Percentiles rank a stretch among this genome's conserved stretches.
These are phyloP conservation scores for Maccullochella peelii DNA, from an alignment of 2,113 vertebrate genomes.

Conservation along the genomic window DNA sequence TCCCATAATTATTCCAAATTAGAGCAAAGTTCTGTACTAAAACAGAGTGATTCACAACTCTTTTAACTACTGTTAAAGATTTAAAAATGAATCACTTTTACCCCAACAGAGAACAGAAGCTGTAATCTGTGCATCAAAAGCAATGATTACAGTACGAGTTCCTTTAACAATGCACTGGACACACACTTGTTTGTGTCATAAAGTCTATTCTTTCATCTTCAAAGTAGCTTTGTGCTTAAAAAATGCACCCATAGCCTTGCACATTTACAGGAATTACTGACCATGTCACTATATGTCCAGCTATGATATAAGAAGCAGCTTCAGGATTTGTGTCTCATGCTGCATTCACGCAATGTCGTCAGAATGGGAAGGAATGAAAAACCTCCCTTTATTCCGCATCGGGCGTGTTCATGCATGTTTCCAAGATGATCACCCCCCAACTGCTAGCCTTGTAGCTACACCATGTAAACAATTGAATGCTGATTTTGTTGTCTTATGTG, in stretches of 20 bases:
- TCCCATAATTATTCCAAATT: conserved; percentile 50
- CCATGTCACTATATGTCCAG: neutral
- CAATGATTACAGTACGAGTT: neutral
- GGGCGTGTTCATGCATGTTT: neutral
- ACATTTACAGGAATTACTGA: neutral
- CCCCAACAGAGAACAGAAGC: conserved; percentile 13
- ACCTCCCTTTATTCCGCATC: neutral
- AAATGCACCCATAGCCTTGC: neutral
- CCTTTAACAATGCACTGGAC: neutral
- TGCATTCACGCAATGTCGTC: neutral
- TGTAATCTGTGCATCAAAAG: conserved; percentile 24
- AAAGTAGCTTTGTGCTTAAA: neutral
- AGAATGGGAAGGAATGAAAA: neutral
- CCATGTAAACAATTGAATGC: neutral
- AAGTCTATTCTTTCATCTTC: neutral
- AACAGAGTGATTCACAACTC: conserved; percentile 30
- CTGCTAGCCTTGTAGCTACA: neutral
- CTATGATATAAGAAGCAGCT: neutral
- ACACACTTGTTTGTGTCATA: neutral
- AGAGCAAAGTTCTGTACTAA: conserved; percentile 29
- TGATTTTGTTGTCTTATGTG: neutral
- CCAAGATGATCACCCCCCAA: neutral
- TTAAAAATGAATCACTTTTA: conserved; percentile 44
- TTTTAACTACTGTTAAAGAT: conserved; percentile 8
- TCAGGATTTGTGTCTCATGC: neutral